Conservation (phyloP, 2,113 vertebrate species). For the Oncorhynchus keta region DNA sequence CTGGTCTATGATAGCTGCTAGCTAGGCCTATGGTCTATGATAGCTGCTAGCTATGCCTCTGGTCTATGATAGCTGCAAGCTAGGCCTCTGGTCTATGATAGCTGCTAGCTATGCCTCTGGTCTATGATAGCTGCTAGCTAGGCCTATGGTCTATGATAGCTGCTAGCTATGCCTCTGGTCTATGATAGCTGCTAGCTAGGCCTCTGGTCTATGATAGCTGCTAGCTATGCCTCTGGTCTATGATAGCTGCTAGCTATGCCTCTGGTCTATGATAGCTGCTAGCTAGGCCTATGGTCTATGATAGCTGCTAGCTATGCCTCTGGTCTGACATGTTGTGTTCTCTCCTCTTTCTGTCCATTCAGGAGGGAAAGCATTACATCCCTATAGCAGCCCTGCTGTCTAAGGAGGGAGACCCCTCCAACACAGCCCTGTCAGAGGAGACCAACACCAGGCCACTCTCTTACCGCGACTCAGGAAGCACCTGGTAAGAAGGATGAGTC, state of each 20-base stretch:
- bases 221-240: too few relatives aligned
- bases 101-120: too few relatives aligned
- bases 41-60: neutral
- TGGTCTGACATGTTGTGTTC: constrained; percentile 17
- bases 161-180: too few relatives aligned
- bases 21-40: neutral
- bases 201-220: neutral
- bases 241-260: neutral
- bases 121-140: too few relatives aligned
- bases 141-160: too few relatives aligned
- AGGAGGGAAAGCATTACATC: constrained; percentile 96
- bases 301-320: neutral
- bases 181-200: neutral
- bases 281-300: neutral
- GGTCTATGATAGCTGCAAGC: too few relatives aligned
- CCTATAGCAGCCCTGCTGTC: constrained; percentile 85
- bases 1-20: neutral
- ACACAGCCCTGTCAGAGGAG: constrained; percentile 68
- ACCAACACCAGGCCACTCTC: constrained; percentile 67
- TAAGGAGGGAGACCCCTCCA: constrained; percentile 70
- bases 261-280: neutral
- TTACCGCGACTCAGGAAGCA: constrained; percentile 75
- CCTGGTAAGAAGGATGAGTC: constrained; percentile 71
- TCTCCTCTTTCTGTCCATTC: constrained; percentile 30
- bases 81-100: too few relatives aligned